phyloP scores from a whole-genome alignment of 2,888 invertebrate species.

The Mamestra brassicae region DNA sequence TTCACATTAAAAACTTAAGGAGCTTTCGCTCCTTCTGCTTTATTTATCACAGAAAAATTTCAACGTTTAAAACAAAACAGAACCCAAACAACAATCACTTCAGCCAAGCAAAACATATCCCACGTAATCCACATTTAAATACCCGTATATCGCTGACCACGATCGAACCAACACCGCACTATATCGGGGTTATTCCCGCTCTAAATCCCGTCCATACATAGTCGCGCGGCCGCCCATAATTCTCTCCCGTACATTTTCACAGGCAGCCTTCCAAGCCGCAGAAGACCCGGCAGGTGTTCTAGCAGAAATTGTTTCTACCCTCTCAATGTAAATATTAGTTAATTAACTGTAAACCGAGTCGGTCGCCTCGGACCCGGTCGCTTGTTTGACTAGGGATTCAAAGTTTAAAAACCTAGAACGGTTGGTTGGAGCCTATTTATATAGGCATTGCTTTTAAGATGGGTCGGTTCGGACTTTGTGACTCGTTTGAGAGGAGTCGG shows the following conservation, averaged over 20 bases:
- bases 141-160: conserved; percentile 36
- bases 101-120: conserved; percentile 1
- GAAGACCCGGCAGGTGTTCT: conserved; percentile 82
- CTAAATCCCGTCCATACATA: conserved; percentile 47
- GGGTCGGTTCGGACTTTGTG: conserved; percentile 35
- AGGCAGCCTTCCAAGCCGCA: conserved; percentile 80
- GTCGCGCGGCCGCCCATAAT: conserved; percentile 44
- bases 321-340: conserved; percentile 89
- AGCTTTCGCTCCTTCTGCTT: no score
- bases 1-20: no score
- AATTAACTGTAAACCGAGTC: conserved; percentile 88
- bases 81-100: neutral
- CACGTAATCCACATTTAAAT: conserved; percentile 52
- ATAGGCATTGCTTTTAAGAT: conserved; percentile 23
- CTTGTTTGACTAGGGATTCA: conserved; percentile 71
- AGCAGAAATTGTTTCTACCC: conserved; percentile 84
- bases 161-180: conserved; percentile 33
- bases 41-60: neutral
- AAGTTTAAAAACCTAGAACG: conserved; percentile 63
- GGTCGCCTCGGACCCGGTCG: conserved; percentile 66
- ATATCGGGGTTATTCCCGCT: conserved; percentile 47
- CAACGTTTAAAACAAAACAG: neutral
- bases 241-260: conserved; percentile 67
- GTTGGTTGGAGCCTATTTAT: conserved; percentile 35
- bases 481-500: conserved; percentile 12